These are phyloP conservation scores for Osmoderma eremita DNA, from an alignment of 2,888 invertebrate species.

Conservation along the genomic window DNA sequence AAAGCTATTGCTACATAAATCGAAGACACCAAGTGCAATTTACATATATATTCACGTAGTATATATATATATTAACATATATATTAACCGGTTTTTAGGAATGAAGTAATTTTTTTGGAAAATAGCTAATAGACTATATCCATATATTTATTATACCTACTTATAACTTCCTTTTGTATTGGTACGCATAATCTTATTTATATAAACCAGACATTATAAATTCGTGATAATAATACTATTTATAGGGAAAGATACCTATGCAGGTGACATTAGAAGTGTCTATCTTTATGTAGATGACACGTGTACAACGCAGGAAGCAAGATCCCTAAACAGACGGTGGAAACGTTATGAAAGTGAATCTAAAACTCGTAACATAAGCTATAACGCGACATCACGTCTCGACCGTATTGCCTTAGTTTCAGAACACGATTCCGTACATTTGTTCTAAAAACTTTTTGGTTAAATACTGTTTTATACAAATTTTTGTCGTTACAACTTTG, in stretches of 20 bases:
- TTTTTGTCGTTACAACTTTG: background rate
- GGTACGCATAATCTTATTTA: no score
- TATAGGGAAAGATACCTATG: background rate
- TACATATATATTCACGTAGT: background rate
- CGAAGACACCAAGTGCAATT: background rate
- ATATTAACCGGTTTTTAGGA: no score
- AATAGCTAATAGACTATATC: no score
- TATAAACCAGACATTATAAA: constrained; percentile 10
- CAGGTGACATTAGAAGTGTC: constrained; percentile 8
- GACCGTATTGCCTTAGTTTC: constrained; percentile 27
- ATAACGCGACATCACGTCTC: constrained; percentile 21
- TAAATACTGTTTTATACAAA: constrained; percentile 6
- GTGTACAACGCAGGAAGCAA: constrained; percentile 2
- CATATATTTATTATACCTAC: no score
- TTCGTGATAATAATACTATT: constrained; percentile 11
- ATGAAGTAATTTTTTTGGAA: no score
- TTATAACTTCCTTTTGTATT: no score
- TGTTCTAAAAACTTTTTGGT: constrained; percentile 16
- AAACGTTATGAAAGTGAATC: constrained; percentile 14
- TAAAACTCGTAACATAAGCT: constrained; percentile 21
- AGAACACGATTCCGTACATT: constrained; percentile 1
- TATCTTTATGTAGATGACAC: constrained; percentile 21
- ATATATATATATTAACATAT: no score
- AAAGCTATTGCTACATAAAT: constrained; percentile 4
- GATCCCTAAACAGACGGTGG: constrained; percentile 1